phyloP scores from a whole-genome alignment of 2,113 vertebrate genomes.

The Rhynchopsitta pachyrhyncha region DNA sequence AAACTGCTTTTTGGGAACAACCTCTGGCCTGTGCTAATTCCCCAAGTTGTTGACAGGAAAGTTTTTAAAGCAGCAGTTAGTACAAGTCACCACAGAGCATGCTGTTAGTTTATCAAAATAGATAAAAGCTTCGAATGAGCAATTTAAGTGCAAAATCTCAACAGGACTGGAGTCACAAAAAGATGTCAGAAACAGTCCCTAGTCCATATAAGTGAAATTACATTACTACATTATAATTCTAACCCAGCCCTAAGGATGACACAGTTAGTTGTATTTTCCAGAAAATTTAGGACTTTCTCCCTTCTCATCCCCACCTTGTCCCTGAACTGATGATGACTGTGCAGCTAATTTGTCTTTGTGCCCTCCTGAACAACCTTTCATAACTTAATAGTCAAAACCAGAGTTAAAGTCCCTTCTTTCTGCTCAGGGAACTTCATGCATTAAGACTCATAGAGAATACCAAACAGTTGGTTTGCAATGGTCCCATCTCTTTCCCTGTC shows the following conservation, averaged over 20 bases:
- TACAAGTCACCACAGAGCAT: neutral
- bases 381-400: neutral
- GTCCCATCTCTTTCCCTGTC: neutral
- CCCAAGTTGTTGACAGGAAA: neutral
- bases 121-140: neutral
- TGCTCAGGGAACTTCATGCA: neutral
- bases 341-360: neutral
- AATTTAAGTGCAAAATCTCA: neutral
- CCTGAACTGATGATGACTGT: neutral
- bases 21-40: neutral
- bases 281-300: neutral
- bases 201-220: neutral
- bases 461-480: neutral
- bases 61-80: neutral
- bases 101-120: neutral
- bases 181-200: neutral
- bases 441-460: fast-evolving
- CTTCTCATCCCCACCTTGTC: neutral
- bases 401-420: neutral
- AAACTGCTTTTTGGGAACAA: neutral
- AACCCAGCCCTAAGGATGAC: neutral
- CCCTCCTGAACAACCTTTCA: neutral
- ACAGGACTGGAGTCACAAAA: neutral
- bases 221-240: neutral
- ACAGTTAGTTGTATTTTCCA: neutral